A percentile compares a stretch with the other conserved stretches of the same genome.
Evolutionary conservation across 2,113 vertebrate genomes (phyloP).

Genomic region (Cromileptes altivelis): DNA sequence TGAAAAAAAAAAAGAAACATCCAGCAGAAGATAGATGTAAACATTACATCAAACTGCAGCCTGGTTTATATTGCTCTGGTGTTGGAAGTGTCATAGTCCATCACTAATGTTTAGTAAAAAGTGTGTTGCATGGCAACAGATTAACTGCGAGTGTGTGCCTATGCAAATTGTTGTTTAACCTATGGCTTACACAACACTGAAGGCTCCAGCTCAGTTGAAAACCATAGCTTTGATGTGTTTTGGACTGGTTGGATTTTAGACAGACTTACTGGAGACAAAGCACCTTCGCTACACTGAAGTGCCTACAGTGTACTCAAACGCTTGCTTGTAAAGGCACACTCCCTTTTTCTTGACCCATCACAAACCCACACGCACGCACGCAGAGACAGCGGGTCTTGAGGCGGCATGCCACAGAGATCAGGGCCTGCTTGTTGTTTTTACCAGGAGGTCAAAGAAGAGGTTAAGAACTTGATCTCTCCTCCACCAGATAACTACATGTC

Average conservation of each 20-base stretch:
- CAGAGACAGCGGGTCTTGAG: constrained; percentile 50
- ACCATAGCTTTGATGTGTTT: constrained; percentile 43
- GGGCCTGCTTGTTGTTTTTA: constrained; percentile 82
- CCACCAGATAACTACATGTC: constrained; percentile 79
- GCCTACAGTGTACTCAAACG: constrained; percentile 48
- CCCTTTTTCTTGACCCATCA: constrained; percentile 42
- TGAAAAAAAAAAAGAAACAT: constrained; percentile 26
- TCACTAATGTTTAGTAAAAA: constrained; percentile 45
- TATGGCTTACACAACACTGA: constrained; percentile 34
- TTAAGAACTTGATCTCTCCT: constrained; percentile 86
- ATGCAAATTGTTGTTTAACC: constrained; percentile 37
- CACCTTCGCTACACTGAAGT: constrained; percentile 15
- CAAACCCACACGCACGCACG: constrained; percentile 18
- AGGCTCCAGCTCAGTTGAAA: constrained; percentile 44
- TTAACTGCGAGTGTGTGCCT: constrained; percentile 24
- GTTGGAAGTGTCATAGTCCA: constrained; percentile 42
- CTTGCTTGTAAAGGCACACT: constrained; percentile 52
- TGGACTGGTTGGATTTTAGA: constrained; percentile 63
- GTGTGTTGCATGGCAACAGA: constrained; percentile 45
- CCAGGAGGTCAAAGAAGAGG: constrained; percentile 78
- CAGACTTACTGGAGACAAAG: constrained; percentile 52
- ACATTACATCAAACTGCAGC: constrained; percentile 55
- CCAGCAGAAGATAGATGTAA: constrained; percentile 21
- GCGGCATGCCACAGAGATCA: constrained; percentile 79
- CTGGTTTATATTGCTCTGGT: constrained; percentile 47